Conservation (phyloP, 2,113 vertebrate genomes). For the Chinchilla lanigera region DNA sequence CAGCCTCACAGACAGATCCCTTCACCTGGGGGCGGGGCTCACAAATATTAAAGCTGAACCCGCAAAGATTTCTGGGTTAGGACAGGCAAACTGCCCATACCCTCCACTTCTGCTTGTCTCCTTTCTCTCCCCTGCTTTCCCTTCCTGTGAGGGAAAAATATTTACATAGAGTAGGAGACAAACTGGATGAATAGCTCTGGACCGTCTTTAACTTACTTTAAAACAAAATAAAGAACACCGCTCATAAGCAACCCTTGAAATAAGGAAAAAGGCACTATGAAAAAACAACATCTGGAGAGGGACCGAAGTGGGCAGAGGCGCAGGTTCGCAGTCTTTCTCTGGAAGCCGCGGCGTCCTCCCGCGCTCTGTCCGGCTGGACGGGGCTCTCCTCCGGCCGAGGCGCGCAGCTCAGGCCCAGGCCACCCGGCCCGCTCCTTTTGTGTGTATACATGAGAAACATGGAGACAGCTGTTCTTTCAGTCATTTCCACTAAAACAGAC, state of each 20-base stretch:
- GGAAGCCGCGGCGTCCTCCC: slow-evolving; percentile 39
- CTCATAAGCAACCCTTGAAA: slow-evolving; percentile 76
- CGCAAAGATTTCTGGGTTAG: not conserved
- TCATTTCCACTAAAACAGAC: slow-evolving; percentile 82
- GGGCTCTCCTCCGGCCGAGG: not conserved
- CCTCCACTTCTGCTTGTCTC: slow-evolving; percentile 52
- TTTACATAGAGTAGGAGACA: slow-evolving; percentile 83
- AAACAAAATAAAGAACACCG: slow-evolving; percentile 74
- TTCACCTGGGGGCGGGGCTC: not conserved
- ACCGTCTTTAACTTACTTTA: slow-evolving; percentile 85
- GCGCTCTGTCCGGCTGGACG: not conserved
- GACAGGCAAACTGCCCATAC: not conserved
- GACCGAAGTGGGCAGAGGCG: slow-evolving; percentile 61
- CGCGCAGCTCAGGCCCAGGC: not conserved
- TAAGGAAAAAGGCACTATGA: slow-evolving; percentile 88
- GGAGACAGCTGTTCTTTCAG: slow-evolving; percentile 76
- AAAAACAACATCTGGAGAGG: slow-evolving; percentile 81
- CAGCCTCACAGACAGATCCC: not conserved
- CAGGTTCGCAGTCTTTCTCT: slow-evolving; percentile 74
- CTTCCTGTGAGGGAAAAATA: slow-evolving; percentile 59
- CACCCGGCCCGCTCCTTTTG: not conserved
- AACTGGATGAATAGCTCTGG: slow-evolving; percentile 83
- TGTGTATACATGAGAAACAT: slow-evolving; percentile 69
- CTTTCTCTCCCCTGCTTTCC: slow-evolving; percentile 3
- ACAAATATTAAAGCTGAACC: not conserved